Evolutionary conservation across 2,113 vertebrate genomes (phyloP), one percentile per base, ranked within the genome.

Genomic region (Phyllostomus discolor): DNA sequence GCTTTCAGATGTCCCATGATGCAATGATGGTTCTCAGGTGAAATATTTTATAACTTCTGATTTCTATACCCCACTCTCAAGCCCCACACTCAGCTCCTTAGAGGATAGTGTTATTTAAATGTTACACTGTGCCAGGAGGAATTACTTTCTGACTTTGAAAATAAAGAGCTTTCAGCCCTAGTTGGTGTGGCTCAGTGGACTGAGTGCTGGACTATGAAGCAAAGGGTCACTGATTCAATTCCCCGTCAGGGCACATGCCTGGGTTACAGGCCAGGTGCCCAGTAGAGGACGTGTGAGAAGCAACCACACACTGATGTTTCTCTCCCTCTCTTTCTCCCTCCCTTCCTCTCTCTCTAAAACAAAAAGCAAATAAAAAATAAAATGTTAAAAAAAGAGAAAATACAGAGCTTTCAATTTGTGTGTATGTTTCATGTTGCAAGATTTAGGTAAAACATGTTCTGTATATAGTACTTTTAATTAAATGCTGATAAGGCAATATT

Each of bases 81-180:
- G 83, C 12, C 12, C 66, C 38, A 46, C n/a, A 50, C 28, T 87
- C 31, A 96, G 57, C 19, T 92, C 48, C 70, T 87, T 19, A 70
- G 19, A 35, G 52, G 2, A 72, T 17, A 70, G 4, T 84, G 28
- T 28, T 93, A 88, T 66, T 89, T 91, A 94, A 52, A 82, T 64
- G 3, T 10, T 67, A 31, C 43, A 52, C 33, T 91, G 20, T 76
- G 2, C 84, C 66, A 69, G 31, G 24, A 67, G 28, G 19, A 81
- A 90, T 57, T 84, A 48, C 78, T 95, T 94, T 82, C 28, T 93
- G 38, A 62, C 26, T 88, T 92, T 84, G 66, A 90, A 97, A 57
- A 24, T 24, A 59, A 1, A 81, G 52, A 5, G 9, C 8, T 89
- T 91, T 87, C 48, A 62, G 57, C 57, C 57, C 22, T 59, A 10